Evolutionary conservation across 2,113 vertebrate species (phyloP).

Genomic region (Larimichthys crocea): DNA sequence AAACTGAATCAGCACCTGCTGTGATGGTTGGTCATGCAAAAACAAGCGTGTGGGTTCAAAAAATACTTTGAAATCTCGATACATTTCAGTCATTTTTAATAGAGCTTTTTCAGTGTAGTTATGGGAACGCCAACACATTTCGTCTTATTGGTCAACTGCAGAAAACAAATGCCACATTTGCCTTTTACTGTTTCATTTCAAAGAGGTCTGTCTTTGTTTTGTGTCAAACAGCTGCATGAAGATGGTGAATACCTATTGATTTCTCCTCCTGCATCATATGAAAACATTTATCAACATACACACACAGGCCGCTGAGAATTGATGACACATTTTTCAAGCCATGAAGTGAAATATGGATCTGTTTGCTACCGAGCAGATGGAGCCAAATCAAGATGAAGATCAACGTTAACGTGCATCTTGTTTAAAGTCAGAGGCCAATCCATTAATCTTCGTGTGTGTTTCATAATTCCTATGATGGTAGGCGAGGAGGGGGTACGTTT

Average conservation of each 20-base stretch:
- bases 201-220: background rate
- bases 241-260: background rate
- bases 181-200: background rate
- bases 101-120: constrained; percentile 5
- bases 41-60: constrained; percentile 24
- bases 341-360: constrained; percentile 18
- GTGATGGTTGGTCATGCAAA: constrained; percentile 32
- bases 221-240: background rate
- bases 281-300: background rate
- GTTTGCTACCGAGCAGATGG: background rate
- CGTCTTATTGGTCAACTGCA: background rate
- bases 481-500: background rate
- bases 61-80: constrained; percentile 11
- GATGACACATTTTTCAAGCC: background rate
- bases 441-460: background rate
- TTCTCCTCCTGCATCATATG: background rate
- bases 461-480: background rate
- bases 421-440: constrained; percentile 5
- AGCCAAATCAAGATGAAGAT: constrained; percentile 7
- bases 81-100: constrained; percentile 25
- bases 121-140: background rate
- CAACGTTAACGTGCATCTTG: constrained; percentile 11
- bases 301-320: background rate
- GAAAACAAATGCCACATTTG: background rate
- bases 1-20: constrained; percentile 51